Evolutionary conservation across 2,888 invertebrate species (phyloP).

Genomic region (Watsonalla binaria): DNA sequence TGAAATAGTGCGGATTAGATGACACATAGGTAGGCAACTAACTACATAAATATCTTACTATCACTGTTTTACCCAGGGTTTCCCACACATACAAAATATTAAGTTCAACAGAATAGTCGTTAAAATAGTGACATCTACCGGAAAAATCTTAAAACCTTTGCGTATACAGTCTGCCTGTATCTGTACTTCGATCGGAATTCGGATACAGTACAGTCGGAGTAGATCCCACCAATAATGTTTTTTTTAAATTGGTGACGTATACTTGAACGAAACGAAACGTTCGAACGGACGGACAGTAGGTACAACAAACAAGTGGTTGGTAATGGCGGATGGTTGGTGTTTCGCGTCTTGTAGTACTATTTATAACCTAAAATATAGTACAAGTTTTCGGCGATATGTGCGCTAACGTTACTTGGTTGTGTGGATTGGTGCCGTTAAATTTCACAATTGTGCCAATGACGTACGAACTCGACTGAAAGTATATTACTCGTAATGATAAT

Average conservation of each 20-base stretch:
- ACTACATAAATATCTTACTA: too few relatives aligned
- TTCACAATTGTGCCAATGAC: slow-evolving; percentile 73
- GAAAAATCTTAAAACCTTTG: slow-evolving; percentile 5
- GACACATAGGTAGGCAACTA: too few relatives aligned
- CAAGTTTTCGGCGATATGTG: slow-evolving; percentile 79
- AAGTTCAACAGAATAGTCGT: slow-evolving; percentile 13
- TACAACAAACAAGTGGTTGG: slow-evolving; percentile 71
- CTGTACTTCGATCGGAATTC: too few relatives aligned
- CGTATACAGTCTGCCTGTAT: too few relatives aligned
- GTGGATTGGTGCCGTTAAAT: slow-evolving; percentile 74
- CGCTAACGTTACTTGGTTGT: slow-evolving; percentile 74
- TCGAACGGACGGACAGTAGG: slow-evolving; percentile 21
- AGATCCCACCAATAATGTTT: slow-evolving; percentile 23
- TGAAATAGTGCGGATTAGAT: too few relatives aligned
- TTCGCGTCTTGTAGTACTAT: slow-evolving; percentile 78
- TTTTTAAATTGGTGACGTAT: slow-evolving; percentile 71
- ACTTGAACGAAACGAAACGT: slow-evolving; percentile 47
- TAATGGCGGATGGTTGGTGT: slow-evolving; percentile 78
- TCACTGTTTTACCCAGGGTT: too few relatives aligned
- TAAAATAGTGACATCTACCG: slow-evolving; percentile 46
- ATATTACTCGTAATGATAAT: slow-evolving; percentile 63
- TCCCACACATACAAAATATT: too few relatives aligned
- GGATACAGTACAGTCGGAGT: neutral
- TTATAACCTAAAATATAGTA: slow-evolving; percentile 80
- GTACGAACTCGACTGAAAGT: slow-evolving; percentile 68